Percentiles rank a stretch among this genome's conserved stretches.
Conservation (phyloP, 92 coral and sea anemone species). For the Porites divaricata region DNA sequence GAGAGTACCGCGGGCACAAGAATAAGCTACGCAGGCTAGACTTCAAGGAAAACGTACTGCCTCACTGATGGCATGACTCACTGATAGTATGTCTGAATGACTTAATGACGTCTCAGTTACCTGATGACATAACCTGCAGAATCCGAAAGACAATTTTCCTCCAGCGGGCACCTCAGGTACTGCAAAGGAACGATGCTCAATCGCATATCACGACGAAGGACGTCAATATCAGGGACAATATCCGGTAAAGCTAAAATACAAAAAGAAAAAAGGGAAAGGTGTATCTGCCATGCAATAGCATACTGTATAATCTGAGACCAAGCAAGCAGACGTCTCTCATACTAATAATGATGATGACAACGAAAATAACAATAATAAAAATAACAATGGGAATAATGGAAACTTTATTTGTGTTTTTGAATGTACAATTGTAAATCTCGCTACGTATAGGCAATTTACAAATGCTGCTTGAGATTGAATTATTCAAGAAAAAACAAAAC, state of each 20-base stretch:
- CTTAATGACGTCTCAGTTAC: background rate
- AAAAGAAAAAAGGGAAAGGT: background rate
- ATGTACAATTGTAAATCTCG: too few species aligned
- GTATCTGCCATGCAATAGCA: background rate
- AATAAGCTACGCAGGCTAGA: background rate
- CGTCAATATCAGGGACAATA: conserved; percentile 70
- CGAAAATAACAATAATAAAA: too few species aligned
- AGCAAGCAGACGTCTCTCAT: too few species aligned
- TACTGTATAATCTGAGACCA: background rate
- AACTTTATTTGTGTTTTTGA: too few species aligned
- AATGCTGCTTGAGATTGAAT: too few species aligned
- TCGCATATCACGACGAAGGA: conserved; percentile 56
- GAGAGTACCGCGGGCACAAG: background rate
- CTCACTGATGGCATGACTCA: background rate
- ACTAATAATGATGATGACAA: too few species aligned
- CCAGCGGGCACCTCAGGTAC: conserved; percentile 75
- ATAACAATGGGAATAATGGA: too few species aligned
- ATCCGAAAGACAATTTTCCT: conserved; percentile 88
- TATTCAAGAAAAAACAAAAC: too few species aligned
- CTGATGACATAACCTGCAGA: conserved; percentile 42
- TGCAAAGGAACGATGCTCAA: conserved; percentile 48
- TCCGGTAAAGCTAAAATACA: conserved; percentile 75
- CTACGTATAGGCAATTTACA: too few species aligned
- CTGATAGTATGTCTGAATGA: background rate
- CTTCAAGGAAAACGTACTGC: background rate